Percentiles rank a stretch among this genome's conserved stretches.
These are phyloP conservation scores for Reinhardtius hippoglossoides DNA, from an alignment of 2,113 vertebrate genomes.

Conservation along the genomic window DNA sequence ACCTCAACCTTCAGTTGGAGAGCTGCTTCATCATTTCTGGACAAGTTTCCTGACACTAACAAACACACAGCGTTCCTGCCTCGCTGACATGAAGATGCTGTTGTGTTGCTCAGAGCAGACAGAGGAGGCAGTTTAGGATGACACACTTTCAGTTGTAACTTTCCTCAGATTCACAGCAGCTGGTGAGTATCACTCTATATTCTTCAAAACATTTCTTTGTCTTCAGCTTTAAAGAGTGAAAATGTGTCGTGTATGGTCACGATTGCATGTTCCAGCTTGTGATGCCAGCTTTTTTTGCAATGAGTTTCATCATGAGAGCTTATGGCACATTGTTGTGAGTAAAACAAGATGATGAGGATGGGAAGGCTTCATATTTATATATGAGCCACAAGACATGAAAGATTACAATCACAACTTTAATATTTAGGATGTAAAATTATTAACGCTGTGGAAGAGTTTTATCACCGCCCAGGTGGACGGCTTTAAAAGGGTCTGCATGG, in stretches of 20 bases:
- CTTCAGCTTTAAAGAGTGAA: not conserved
- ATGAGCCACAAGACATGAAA: not conserved
- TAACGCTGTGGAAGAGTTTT: no score
- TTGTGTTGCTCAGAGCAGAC: not conserved
- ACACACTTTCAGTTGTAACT: not conserved
- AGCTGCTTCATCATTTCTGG: slow-evolving; percentile 3
- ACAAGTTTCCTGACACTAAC: not conserved
- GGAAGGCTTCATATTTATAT: not conserved
- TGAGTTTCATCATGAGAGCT: slow-evolving; percentile 7
- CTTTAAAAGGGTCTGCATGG: slow-evolving; percentile 22
- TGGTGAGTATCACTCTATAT: slow-evolving; percentile 50
- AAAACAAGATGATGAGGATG: no score
- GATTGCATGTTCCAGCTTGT: slow-evolving; percentile 7
- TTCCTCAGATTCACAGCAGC: slow-evolving; percentile 12
- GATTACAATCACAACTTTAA: not conserved
- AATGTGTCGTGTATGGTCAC: not conserved
- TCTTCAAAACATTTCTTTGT: not conserved
- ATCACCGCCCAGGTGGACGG: no score
- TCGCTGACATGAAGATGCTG: not conserved
- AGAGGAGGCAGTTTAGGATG: not conserved
- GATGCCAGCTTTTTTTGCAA: no score
- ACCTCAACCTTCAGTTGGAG: slow-evolving; percentile 3
- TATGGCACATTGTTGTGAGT: not conserved
- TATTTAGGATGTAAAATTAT: not conserved
- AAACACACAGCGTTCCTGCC: not conserved